A percentile compares a stretch with the other conserved stretches of the same genome.
Conservation (phyloP, 2,113 vertebrate genomes). For the Limanda limanda region DNA sequence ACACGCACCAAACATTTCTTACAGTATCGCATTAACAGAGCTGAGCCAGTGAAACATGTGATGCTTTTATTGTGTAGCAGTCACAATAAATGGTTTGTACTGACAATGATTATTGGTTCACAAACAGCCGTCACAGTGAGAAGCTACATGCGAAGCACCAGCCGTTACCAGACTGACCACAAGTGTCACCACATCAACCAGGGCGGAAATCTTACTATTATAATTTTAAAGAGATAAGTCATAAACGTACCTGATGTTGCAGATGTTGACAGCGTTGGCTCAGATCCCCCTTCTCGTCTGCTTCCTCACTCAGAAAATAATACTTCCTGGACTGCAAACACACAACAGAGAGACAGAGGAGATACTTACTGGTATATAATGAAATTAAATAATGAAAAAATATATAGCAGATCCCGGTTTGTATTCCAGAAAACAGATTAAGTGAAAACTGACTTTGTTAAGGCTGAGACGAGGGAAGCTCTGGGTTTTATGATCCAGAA, state of each 20-base stretch:
- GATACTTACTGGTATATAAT: background rate
- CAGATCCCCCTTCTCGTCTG: conserved; percentile 82
- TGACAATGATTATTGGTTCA: no score
- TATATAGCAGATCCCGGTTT: no score
- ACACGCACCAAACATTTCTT: background rate
- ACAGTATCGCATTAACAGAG: background rate
- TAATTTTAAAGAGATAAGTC: background rate
- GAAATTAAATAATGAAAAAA: no score
- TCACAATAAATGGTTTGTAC: background rate
- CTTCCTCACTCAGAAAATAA: conserved; percentile 91
- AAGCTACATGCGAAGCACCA: no score
- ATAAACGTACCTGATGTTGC: conserved; percentile 86
- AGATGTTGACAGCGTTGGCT: conserved; percentile 85
- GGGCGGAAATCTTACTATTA: no score
- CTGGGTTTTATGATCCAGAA: no score
- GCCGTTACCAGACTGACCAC: no score
- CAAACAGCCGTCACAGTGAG: no score
- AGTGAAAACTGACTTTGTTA: no score
- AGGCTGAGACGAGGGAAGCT: no score
- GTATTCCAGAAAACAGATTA: no score
- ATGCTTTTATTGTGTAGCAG: background rate
- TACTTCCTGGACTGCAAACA: conserved; percentile 89
- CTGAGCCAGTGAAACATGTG: background rate
- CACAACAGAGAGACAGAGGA: conserved; percentile 18
- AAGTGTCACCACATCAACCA: no score